These are phyloP conservation scores for Melanotus villosus DNA, from an alignment of 2,888 invertebrate genomes.

Conservation along the genomic window DNA sequence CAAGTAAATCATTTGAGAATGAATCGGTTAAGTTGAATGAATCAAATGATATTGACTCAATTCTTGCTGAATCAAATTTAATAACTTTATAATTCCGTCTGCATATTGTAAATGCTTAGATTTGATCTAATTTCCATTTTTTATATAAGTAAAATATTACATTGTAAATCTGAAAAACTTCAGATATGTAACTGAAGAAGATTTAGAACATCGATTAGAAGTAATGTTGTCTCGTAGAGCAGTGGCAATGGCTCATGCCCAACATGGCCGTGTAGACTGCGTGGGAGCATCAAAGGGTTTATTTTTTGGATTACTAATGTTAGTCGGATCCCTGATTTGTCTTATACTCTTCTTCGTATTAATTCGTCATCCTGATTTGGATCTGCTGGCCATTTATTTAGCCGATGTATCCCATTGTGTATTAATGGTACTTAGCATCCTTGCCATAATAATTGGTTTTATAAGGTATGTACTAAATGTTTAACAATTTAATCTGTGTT, in stretches of 20 bases:
- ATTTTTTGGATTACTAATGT: constrained; percentile 90
- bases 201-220: constrained; percentile 89
- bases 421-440: constrained; percentile 88
- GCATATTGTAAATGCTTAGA: no score
- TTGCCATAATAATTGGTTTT: constrained; percentile 93
- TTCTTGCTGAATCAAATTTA: no score
- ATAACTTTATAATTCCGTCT: no score
- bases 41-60: no score
- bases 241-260: constrained; percentile 86
- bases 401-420: constrained; percentile 93
- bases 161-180: no score
- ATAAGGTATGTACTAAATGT: constrained; percentile 76
- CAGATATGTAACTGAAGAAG: constrained; percentile 82
- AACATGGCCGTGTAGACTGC: constrained; percentile 91
- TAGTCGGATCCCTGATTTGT: constrained; percentile 93
- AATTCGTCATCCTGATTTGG: constrained; percentile 87
- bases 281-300: constrained; percentile 95
- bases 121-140: no score
- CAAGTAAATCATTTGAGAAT: no score
- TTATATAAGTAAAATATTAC: no score
- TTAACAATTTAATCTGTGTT: neutral
- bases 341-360: constrained; percentile 96
- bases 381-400: constrained; percentile 89
- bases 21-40: no score
- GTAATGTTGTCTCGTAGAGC: constrained; percentile 90